A percentile compares a stretch with the other conserved stretches of the same genome.
Evolutionary conservation across 2,113 vertebrate species (phyloP).

Genomic region (Prunella himalayana): DNA sequence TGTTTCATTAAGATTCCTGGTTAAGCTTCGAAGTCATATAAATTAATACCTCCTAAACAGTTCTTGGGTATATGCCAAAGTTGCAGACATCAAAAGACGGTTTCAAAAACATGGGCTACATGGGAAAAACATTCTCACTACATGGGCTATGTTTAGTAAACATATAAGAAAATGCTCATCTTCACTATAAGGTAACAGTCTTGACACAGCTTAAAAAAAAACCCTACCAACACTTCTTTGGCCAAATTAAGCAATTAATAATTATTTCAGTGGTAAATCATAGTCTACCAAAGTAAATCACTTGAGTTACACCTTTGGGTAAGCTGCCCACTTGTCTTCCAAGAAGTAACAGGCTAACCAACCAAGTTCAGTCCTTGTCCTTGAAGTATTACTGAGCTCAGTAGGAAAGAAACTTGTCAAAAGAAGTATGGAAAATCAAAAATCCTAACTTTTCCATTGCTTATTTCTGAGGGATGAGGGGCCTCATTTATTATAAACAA

Average conservation of each 20-base stretch:
- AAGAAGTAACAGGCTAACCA: background rate
- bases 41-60: slow-evolving; percentile 55
- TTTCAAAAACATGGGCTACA: background rate
- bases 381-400: background rate
- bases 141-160: background rate
- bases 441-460: background rate
- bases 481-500: background rate
- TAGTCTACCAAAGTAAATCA: background rate
- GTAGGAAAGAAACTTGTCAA: background rate
- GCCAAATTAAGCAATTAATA: background rate
- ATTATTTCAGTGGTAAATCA: background rate
- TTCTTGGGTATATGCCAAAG: slow-evolving; percentile 19
- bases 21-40: slow-evolving; percentile 57
- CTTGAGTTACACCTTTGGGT: background rate
- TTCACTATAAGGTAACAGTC: background rate
- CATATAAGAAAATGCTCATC: background rate
- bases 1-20: slow-evolving; percentile 63
- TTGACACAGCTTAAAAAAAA: background rate
- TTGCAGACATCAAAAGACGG: slow-evolving; percentile 18
- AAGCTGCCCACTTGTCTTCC: background rate
- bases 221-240: background rate
- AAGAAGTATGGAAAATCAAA: background rate
- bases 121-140: no score
- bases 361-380: background rate
- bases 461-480: background rate